Base-by-base conservation (phyloP, 2,797 vertebrate species). In the Glyptemys insculpta region DNA sequence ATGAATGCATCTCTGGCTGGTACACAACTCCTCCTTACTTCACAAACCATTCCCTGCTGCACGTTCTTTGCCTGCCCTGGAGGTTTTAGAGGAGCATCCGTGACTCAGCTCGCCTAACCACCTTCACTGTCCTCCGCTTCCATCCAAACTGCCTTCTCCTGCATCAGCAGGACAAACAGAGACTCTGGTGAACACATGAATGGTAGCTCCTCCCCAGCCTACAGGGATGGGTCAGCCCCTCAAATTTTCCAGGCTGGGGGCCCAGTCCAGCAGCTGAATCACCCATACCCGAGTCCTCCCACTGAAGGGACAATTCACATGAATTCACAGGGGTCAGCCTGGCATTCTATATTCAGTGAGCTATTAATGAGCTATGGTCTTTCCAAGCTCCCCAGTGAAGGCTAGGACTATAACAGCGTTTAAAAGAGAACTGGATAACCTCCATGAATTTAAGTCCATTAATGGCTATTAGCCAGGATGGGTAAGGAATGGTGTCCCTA, bases 91-190 rank as follows among this genome's bases (percentile, higher is more conserved):
- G 57, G 14, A 31, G 74, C 0, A 1, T 54, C 90, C 41, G 85
- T 10, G 1, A 85, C 57, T 84, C 92, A 0, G 0, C 44, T 88
- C 44, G 2, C 9, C n/a, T 5, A 44, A 2, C 79, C 0, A 2
- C 2, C 23, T 53, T 92, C 83, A 19, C 50, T 85, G 3, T 37
- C 19, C 53, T 41, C 65, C 25, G 85, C 65, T 1, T 2, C 59
- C 54, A 1, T 19, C 92, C 3, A 8, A 85, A 83, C 29, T 85
- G 54, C 88, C 83, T 95, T 83, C 56, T 96, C 96, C 96, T 91
- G 96, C 87, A 50, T 97, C 96, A 97, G 95, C 96, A 96, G 81
- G 47, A 10, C 83, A 72, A 41, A 72, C 18, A 1, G 19, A 10
- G n/a, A 23, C 10, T 21, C n/a, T 23, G 5, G 8, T 19, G n/a